phyloP scores from a whole-genome alignment of 2,888 invertebrate genomes.

The Melinaea marsaeus region DNA sequence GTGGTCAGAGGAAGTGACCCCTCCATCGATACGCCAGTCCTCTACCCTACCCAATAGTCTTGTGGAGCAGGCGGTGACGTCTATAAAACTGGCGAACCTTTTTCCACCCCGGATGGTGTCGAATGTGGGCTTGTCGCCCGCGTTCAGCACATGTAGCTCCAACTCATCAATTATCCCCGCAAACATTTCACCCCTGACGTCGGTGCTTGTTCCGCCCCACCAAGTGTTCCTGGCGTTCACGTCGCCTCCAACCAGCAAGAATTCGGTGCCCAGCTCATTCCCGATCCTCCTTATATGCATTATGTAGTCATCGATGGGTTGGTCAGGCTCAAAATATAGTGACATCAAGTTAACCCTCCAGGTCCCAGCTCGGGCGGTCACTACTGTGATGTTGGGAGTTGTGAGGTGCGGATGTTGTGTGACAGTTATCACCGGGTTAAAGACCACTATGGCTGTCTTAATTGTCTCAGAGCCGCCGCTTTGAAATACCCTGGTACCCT shows the following conservation, averaged over 20 bases:
- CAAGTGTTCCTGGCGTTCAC: too few relatives aligned
- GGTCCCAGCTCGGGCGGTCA: conserved; percentile 7
- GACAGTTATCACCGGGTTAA: conserved; percentile 15
- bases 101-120: conserved; percentile 19
- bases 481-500: conserved; percentile 13
- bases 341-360: conserved; percentile 20
- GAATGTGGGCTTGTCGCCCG: conserved; percentile 21
- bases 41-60: not conserved
- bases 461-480: conserved; percentile 3
- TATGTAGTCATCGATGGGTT: conserved; percentile 2
- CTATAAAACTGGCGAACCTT: conserved; percentile 12
- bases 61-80: conserved; percentile 9
- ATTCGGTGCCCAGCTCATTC: too few relatives aligned
- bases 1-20: conserved; percentile 22
- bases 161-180: conserved; percentile 11
- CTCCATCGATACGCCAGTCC: conserved; percentile 16
- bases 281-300: too few relatives aligned
- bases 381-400: conserved; percentile 17
- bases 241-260: too few relatives aligned
- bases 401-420: not conserved
- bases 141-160: conserved; percentile 12
- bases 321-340: conserved; percentile 21
- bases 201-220: not conserved
- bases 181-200: conserved; percentile 26
- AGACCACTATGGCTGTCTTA: conserved; percentile 24